Evolutionary conservation across 2,797 vertebrate genomes (phyloP).

Genomic region (Balearica regulorum): DNA sequence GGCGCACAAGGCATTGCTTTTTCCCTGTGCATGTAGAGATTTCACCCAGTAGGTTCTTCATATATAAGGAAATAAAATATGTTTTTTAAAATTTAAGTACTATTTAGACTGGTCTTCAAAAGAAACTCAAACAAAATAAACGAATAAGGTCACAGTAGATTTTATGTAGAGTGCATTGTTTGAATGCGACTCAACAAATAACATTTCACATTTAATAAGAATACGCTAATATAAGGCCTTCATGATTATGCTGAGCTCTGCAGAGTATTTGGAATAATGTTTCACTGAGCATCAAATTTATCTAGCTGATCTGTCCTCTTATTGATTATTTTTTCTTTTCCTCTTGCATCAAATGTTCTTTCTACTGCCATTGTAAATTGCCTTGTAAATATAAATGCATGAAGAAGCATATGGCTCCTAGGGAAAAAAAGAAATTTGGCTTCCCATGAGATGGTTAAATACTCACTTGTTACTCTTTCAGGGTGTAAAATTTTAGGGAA

Average conservation of each 20-base stretch:
- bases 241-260: not conserved
- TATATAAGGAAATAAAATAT: not conserved
- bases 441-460: not conserved
- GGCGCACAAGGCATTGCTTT: accelerated
- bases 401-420: not conserved
- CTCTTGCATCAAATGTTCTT: not conserved
- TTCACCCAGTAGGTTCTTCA: not conserved
- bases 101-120: not conserved
- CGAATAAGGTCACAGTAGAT: not conserved
- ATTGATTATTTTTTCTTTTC: not conserved
- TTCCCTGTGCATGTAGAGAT: not conserved
- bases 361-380: not conserved
- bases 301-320: not conserved
- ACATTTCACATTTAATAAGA: not conserved
- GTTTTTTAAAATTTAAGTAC: not conserved
- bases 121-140: not conserved
- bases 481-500: not conserved
- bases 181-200: not conserved
- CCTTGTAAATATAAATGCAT: not conserved
- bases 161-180: not conserved
- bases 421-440: not conserved
- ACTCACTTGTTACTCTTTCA: not conserved
- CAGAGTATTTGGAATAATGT: not conserved
- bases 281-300: not conserved
- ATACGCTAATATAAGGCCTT: not conserved